Evolutionary conservation across 1,140 invertebrate species (phyloP), one percentile per base, ranked within the genome.

Genomic region (Nephila pilipes): DNA sequence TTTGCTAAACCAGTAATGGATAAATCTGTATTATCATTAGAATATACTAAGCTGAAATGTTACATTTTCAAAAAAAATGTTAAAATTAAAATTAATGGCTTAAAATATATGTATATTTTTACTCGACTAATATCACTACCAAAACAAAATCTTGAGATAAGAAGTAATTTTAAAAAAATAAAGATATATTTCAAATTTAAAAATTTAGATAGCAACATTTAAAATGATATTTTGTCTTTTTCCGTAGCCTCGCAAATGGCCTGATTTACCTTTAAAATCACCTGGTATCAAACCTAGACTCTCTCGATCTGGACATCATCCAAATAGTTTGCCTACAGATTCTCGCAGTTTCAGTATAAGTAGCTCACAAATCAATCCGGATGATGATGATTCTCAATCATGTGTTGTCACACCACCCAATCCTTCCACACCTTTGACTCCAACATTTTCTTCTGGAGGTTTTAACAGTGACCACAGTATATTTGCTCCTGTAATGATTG

Each of bases 191-290:
- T 54, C 6, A 55, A 18, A 29, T 85, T 85, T 85, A 18, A 16
- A 54, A 29, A 20, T n/a, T 12, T 16, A 0, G 16, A 10, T n/a
- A 10, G n/a, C 10, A 5, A 8, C 22, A 25, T 29, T 75, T 36
- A 46, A 65, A 69, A 81, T 60, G 58, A 32, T 0, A 69, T 16
- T 29, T 88, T 22, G 88, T 94, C 94, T 80, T 18, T 60, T 94
- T 94, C 95, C 95, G 5, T 94, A 98, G 97, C 96, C 97, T 2
- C 97, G 98, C 58, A 97, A 97, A 95, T 98, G 98, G 97, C 98
- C 98, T 3, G 97, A 98, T 83, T 96, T 98, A 93, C 97, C 97
- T 93, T 95, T 99, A 81, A 99, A 99, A 95, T 98, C 97, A 80
- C 98, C 98, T 0, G 98, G 98, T 63, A 98, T 98, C 87, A 98